Conservation (phyloP, 92 coral and sea anemone genomes). For the Actinernus sp. region DNA sequence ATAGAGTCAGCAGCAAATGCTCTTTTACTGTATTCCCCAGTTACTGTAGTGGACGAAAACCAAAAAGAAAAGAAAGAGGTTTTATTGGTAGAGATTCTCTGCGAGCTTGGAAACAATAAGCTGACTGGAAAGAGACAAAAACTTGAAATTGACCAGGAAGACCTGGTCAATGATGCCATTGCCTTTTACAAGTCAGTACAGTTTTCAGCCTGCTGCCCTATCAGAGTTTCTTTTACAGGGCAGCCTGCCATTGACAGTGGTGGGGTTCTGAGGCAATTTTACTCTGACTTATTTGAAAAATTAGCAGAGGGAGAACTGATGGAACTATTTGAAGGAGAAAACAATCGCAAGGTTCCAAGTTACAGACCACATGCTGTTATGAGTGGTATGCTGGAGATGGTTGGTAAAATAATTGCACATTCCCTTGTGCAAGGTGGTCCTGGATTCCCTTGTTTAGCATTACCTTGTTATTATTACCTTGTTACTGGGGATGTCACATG, state of each 20-base stretch:
- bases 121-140: constrained; percentile 37
- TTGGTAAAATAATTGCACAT: constrained; percentile 66
- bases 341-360: constrained; percentile 38
- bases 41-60: not conserved
- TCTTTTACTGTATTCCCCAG: constrained; percentile 1
- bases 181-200: constrained; percentile 39
- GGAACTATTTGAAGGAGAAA: constrained; percentile 57
- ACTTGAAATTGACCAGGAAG: constrained; percentile 53
- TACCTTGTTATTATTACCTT: constrained; percentile 56
- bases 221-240: constrained; percentile 34
- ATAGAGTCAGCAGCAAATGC: constrained; percentile 49
- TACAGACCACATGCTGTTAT: constrained; percentile 45
- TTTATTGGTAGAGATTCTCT: constrained; percentile 19
- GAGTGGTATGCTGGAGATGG: constrained; percentile 55
- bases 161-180: constrained; percentile 35
- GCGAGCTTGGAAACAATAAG: constrained; percentile 21
- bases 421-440: constrained; percentile 68
- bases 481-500: constrained; percentile 72
- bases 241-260: constrained; percentile 54
- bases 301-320: constrained; percentile 20
- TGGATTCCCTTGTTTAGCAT: constrained; percentile 58
- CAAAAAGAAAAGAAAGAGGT: not conserved
- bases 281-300: constrained; percentile 24
- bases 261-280: constrained; percentile 62
- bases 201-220: constrained; percentile 29